Evolutionary conservation across 2,797 vertebrate genomes (phyloP).

Genomic region (Podargus strigoides): DNA sequence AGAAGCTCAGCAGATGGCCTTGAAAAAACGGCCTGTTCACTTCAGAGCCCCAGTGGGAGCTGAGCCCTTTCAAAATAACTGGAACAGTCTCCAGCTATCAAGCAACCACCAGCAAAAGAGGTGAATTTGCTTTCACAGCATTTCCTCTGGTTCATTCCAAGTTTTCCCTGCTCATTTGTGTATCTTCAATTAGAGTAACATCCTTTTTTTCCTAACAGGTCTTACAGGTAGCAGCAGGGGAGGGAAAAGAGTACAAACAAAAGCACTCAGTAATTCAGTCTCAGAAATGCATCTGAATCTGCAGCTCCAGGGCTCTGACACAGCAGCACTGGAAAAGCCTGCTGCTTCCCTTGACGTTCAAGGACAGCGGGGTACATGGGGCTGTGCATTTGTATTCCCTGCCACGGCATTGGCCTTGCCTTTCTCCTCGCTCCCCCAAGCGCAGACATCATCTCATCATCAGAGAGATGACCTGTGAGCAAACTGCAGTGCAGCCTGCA

Average conservation of each 20-base stretch:
- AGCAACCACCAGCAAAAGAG: neutral
- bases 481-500: neutral
- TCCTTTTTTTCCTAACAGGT: neutral
- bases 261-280: neutral
- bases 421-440: neutral
- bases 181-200: neutral
- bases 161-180: neutral
- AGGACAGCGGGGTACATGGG: neutral
- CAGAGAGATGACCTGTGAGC: neutral
- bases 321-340: neutral
- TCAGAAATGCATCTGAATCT: neutral
- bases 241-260: neutral
- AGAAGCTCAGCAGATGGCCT: constrained; percentile 48
- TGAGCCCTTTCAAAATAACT: constrained; percentile 28
- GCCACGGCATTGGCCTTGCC: neutral
- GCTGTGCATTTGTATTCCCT: constrained; percentile 16
- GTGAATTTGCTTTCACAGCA: constrained; percentile 13
- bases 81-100: neutral
- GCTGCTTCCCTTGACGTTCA: neutral
- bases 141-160: constrained; percentile 26
- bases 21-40: neutral
- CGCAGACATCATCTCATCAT: constrained; percentile 19
- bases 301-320: neutral
- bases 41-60: constrained; percentile 23
- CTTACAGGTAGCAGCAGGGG: neutral